Percentiles rank a stretch among this genome's conserved stretches.
Evolutionary conservation across 2,888 invertebrate species (phyloP).

Genomic region (Leptinotarsa juncta): DNA sequence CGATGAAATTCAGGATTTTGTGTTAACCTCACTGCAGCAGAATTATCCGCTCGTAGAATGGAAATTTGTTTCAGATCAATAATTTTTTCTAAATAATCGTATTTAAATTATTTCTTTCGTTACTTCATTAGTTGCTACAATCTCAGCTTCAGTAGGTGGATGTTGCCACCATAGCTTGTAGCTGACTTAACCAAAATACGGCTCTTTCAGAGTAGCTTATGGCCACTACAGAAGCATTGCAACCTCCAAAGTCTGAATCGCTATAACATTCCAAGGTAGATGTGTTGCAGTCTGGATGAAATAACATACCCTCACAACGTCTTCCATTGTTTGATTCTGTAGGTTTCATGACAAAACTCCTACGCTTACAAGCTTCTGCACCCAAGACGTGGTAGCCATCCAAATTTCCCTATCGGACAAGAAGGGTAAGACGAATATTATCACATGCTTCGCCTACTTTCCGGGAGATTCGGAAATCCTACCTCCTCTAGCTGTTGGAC

Average conservation of each 20-base stretch:
- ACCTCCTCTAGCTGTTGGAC: too few relatives aligned
- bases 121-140: constrained; percentile 54
- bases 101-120: constrained; percentile 54
- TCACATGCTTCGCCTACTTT: too few relatives aligned
- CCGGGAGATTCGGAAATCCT: too few relatives aligned
- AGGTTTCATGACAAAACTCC: constrained; percentile 28
- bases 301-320: neutral
- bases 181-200: constrained; percentile 49
- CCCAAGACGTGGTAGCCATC: too few relatives aligned
- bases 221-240: constrained; percentile 45
- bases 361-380: constrained; percentile 7
- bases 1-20: too few relatives aligned
- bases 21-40: too few relatives aligned
- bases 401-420: too few relatives aligned
- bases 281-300: neutral
- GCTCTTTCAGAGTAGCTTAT: constrained; percentile 47
- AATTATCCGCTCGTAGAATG: too few relatives aligned
- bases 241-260: constrained; percentile 58
- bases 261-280: constrained; percentile 48
- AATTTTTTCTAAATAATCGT: constrained; percentile 50
- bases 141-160: constrained; percentile 53
- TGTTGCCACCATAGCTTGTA: constrained; percentile 42
- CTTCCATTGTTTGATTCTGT: constrained; percentile 20
- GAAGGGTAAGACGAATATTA: too few relatives aligned
- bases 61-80: neutral